Evolutionary conservation across 2,888 invertebrate species (phyloP).

Genomic region (Xanthia icteritia): DNA sequence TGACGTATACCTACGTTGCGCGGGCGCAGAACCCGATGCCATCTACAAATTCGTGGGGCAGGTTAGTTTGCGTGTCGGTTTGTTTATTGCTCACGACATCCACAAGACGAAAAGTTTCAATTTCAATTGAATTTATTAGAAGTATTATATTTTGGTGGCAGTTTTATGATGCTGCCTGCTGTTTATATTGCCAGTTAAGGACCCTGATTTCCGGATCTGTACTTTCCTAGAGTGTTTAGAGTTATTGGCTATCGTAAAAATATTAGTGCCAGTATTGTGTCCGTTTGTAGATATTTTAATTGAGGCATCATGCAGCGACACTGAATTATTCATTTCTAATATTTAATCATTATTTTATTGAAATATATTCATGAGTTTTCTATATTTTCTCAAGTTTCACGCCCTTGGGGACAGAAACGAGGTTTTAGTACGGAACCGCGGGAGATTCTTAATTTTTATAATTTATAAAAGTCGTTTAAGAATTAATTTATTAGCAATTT

Average conservation of each 20-base stretch:
- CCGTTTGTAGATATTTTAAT: constrained; percentile 35
- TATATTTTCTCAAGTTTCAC: constrained; percentile 48
- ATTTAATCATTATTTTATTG: constrained; percentile 37
- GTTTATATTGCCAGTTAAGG: constrained; percentile 24
- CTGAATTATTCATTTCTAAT: constrained; percentile 46
- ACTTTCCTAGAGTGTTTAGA: neutral
- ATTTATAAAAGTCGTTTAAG: constrained; percentile 36
- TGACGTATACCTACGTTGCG: constrained; percentile 49
- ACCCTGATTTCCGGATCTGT: neutral
- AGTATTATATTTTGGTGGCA: constrained; percentile 42
- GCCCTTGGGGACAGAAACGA: constrained; percentile 36
- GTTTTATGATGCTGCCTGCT: constrained; percentile 9
- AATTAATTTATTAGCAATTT: constrained; percentile 52
- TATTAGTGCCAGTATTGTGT: neutral
- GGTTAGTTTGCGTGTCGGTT: constrained; percentile 69
- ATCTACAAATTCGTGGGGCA: constrained; percentile 68
- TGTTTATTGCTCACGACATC: constrained; percentile 72
- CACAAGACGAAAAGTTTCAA: constrained; percentile 40
- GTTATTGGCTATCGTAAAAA: constrained; percentile 27
- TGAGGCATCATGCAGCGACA: constrained; percentile 46
- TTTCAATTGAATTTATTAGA: constrained; percentile 53
- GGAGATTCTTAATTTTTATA: constrained; percentile 47
- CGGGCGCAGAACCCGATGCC: constrained; percentile 69
- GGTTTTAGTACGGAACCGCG: constrained; percentile 48
- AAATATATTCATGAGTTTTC: constrained; percentile 43